A percentile compares a stretch with the other conserved stretches of the same genome.
These are phyloP conservation scores for Synanthedon andrenaeformis DNA, from an alignment of 2,888 invertebrate species.

Conservation along the genomic window DNA sequence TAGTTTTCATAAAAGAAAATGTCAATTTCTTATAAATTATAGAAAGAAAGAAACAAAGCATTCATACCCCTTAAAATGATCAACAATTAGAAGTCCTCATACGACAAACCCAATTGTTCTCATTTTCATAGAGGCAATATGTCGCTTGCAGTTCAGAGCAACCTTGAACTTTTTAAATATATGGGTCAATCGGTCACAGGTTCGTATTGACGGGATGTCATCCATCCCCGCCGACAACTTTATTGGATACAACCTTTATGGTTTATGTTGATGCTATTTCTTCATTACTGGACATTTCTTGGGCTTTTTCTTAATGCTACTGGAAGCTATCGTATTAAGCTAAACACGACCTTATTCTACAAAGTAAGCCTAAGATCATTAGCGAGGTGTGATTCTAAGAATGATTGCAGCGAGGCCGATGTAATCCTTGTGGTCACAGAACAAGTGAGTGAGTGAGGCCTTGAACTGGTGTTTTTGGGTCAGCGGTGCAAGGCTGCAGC, in stretches of 20 bases:
- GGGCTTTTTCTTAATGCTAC: too few species aligned
- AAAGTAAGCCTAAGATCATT: too few species aligned
- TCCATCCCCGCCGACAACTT: neutral
- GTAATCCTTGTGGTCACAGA: too few species aligned
- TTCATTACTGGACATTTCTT: neutral
- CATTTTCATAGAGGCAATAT: neutral
- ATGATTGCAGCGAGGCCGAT: too few species aligned
- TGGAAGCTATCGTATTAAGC: too few species aligned
- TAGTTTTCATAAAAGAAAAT: too few species aligned
- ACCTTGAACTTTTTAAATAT: neutral
- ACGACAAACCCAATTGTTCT: neutral
- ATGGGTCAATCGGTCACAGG: neutral
- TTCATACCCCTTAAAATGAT: too few species aligned
- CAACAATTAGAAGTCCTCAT: too few species aligned
- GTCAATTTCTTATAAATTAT: too few species aligned
- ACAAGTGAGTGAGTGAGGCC: constrained; percentile 13
- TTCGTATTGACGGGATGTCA: neutral
- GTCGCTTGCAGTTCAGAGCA: neutral
- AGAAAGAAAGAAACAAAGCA: too few species aligned
- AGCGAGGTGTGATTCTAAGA: too few species aligned
- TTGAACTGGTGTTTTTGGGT: constrained; percentile 38
- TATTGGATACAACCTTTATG: neutral
- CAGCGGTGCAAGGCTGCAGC: constrained; percentile 33
- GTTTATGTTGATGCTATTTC: neutral
- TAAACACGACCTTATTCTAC: too few species aligned